phyloP scores from a whole-genome alignment of 1,140 invertebrate genomes.

The Aradophagus sp. region DNA sequence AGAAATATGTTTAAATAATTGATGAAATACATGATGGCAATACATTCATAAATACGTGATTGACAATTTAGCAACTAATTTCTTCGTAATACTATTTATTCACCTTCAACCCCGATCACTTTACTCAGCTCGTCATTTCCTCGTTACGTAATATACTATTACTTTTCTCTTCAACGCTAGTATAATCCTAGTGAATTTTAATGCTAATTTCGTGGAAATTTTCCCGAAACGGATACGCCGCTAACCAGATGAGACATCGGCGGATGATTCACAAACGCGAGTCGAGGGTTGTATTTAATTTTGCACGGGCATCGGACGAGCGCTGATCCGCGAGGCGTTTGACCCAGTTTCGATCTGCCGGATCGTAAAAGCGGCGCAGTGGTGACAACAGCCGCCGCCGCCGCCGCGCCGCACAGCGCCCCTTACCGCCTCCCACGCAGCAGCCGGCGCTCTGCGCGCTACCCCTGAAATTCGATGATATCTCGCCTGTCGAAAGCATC shows the following conservation, averaged over 20 bases:
- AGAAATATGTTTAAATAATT: too few relatives aligned
- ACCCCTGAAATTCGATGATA: constrained; percentile 43
- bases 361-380: constrained; percentile 44
- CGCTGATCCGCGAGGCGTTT: constrained; percentile 40
- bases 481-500: constrained; percentile 51
- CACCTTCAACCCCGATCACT: too few relatives aligned
- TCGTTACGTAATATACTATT: too few relatives aligned
- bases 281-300: constrained; percentile 26
- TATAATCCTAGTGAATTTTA: constrained; percentile 10
- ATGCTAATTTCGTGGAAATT: too few relatives aligned
- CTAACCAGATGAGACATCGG: too few relatives aligned
- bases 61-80: too few relatives aligned
- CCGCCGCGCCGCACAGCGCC: constrained; percentile 1
- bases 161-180: too few relatives aligned
- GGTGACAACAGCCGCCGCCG: constrained; percentile 24
- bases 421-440: neutral
- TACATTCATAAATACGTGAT: too few relatives aligned
- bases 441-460: neutral
- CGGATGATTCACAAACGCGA: neutral
- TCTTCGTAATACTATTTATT: too few relatives aligned
- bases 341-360: constrained; percentile 47
- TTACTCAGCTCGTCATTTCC: too few relatives aligned
- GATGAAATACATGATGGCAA: too few relatives aligned
- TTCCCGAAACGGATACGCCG: too few relatives aligned
- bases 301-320: constrained; percentile 32